Evolutionary conservation across 1,140 invertebrate genomes (phyloP), one percentile per base, ranked within the genome.

Genomic region (Dreissena rostriformis): DNA sequence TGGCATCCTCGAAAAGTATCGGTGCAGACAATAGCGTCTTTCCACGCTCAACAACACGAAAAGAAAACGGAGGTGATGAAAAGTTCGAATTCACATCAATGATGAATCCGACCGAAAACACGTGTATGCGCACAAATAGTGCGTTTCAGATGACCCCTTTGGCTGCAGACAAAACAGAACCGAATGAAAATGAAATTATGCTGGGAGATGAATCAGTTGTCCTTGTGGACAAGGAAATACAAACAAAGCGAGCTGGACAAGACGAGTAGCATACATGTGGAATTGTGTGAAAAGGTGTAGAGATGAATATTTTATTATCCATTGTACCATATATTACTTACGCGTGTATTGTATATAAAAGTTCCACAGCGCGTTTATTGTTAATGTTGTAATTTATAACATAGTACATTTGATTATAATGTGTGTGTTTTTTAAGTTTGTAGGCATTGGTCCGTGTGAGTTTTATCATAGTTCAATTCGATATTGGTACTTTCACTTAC

Each of bases 1-100:
- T 75, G 28, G 91, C 89, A 28, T 82, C 77, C 19, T 87, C 84
- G 53, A 88, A 85, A 67, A 82, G 87, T 11, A 93, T 98, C 11
- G 96, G 98, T 86, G 94, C 97, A 70, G 98, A 99, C 91, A 98
- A 98, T 92, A 98, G 97, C 87, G 95, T 98, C 29, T 98, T 98
- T 88, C 97, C 97, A 76, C 28, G 72, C 15, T 68, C 73, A 12
- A 65, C 76, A 53, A 81, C 66, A 77, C 65, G 78, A 57, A 82
- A 81, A 11, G 82, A 82, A 28, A 84, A 77, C 51, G 78, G 82
- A 39, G 70, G 57, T 49, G 51, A 80, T 53, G 80, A 83, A 66
- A 86, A 77, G 49, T 84, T 66, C 68, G 86, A 86, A 77, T 71
- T 86, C 14, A 83, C 82, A 11, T 82, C 86, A 4, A 86, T 86